A percentile compares a stretch with the other conserved stretches of the same genome.
phyloP scores from a whole-genome alignment of 2,113 vertebrate species.

The Grus americana region DNA sequence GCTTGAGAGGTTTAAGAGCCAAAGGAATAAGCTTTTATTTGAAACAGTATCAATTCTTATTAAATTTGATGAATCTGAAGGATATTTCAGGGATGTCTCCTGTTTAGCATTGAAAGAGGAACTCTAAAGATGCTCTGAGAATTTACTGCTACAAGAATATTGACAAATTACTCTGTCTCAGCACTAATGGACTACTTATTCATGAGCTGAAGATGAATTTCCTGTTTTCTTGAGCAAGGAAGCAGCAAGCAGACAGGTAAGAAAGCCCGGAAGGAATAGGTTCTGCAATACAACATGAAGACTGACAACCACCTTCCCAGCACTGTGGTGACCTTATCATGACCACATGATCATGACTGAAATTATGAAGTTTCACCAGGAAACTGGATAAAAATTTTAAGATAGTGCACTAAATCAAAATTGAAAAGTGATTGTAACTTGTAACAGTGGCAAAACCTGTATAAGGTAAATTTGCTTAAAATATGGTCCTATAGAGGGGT shows the following conservation, averaged over 20 bases:
- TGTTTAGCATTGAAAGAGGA: neutral
- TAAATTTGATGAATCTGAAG: neutral
- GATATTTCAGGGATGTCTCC: neutral
- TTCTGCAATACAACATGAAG: neutral
- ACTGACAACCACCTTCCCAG: neutral
- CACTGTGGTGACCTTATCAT: neutral
- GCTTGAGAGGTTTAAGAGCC: neutral
- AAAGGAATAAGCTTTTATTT: neutral
- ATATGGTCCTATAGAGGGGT: fast-evolving
- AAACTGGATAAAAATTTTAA: neutral
- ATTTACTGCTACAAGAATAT: neutral
- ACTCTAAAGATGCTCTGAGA: neutral
- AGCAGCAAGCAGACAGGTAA: neutral
- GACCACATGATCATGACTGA: neutral
- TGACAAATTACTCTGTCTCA: slow-evolving; percentile 13
- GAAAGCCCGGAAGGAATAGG: neutral
- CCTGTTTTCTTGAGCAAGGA: neutral
- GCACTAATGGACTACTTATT: neutral
- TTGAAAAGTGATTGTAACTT: neutral
- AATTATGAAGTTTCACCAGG: neutral
- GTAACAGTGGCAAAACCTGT: neutral
- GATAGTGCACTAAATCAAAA: neutral
- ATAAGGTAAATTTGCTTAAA: neutral
- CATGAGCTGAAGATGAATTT: slow-evolving; percentile 10
- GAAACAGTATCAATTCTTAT: neutral